Base-by-base conservation (phyloP, 1,140 invertebrate genomes). In the Metaphire vulgaris region DNA sequence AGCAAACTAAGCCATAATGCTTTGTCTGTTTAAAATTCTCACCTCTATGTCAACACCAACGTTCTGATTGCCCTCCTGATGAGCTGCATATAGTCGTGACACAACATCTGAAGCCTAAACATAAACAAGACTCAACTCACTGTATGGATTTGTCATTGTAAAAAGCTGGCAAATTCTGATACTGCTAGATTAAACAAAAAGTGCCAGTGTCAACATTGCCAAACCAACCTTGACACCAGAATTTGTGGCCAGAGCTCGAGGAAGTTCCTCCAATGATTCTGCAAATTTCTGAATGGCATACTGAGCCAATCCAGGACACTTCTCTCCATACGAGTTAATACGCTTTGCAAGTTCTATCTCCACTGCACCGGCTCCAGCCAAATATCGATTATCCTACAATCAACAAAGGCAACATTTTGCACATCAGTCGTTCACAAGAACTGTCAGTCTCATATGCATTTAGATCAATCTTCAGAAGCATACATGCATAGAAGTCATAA, bases 201-300 rank as follows among this genome's bases (percentile, higher is more conserved):
- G n/a, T n/a, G n/a, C n/a, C n/a, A n/a, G n/a, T n/a, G n/a, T n/a
- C n/a, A n/a, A n/a, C n/a, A n/a, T n/a, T n/a, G n/a, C n/a, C n/a
- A n/a, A 26, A 66, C 76, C 41, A 26, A 88, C 87, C 85, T 93
- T 92, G 28, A 92, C 89, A 56, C 98, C 98, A 69, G 93, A 92
- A 84, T 99, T 99, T 77, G 99, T 95, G 41, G 96, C 93, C 69
- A 99, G 87, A 26, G 93, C 91, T 86, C 94, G 95, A 0, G 96
- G 94, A 80, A 99, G 92, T 41, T 89, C 89, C 88, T 98, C 95
- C 0, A 99, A 85, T 1, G 97, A 93, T 74, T 91, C 89, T 33
- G 94, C 94, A 87, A 97, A 99, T 83, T 96, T 97, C 77, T 94
- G 91, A 0, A 98, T 93, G 32, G 97, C 92, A 87, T 99, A 99